These are phyloP conservation scores for Pseudochirops corinnae DNA, from an alignment of 2,797 vertebrate species.

Conservation along the genomic window DNA sequence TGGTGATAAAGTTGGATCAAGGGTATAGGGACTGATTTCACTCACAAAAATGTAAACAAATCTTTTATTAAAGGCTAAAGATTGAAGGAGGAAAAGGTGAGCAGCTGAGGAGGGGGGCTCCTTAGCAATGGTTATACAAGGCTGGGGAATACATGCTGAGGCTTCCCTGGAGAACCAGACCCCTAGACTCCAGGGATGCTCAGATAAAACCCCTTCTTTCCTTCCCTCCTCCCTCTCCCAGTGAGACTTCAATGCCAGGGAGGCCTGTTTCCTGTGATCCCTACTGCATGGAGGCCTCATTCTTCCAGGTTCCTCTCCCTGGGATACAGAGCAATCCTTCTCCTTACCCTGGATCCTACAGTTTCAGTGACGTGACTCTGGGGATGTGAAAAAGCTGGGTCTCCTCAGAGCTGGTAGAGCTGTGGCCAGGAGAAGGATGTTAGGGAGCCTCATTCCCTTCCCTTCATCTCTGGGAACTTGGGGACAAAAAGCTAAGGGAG, in stretches of 20 bases:
- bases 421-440: constrained; percentile 28
- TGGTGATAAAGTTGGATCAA: neutral
- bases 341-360: constrained; percentile 71
- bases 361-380: constrained; percentile 84
- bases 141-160: neutral
- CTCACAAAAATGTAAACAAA: neutral
- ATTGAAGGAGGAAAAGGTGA: constrained; percentile 16
- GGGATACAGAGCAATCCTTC: neutral
- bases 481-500: constrained; percentile 9
- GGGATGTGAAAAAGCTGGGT: constrained; percentile 87
- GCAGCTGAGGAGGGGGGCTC: neutral
- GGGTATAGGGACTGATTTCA: neutral
- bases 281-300: too few species aligned
- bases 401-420: constrained; percentile 85
- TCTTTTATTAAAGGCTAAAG: neutral
- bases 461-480: neutral
- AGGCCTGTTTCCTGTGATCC: neutral
- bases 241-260: neutral
- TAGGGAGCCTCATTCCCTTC: neutral
- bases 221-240: neutral
- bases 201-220: neutral
- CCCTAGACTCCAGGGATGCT: neutral
- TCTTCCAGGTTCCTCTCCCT: constrained; percentile 3
- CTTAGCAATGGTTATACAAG: neutral
- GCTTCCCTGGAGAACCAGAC: neutral